These are phyloP conservation scores for Leuciscus waleckii DNA, from an alignment of 2,797 vertebrate species.

Conservation along the genomic window DNA sequence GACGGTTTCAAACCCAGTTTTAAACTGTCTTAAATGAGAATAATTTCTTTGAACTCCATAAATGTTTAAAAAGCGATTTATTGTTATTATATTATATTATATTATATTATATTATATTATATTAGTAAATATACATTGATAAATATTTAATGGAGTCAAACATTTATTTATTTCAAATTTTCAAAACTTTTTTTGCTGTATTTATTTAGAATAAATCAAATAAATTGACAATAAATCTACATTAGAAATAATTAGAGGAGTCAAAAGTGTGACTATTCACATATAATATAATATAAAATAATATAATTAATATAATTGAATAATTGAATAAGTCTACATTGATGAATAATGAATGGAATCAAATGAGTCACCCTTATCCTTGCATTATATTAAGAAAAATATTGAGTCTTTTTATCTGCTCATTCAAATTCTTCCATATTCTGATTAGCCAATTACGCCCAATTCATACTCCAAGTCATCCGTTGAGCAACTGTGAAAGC, in stretches of 20 bases:
- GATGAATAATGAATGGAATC: neutral
- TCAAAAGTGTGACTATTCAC: neutral
- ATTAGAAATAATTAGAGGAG: neutral
- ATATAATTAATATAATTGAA: neutral
- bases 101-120: neutral
- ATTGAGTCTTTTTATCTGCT: constrained; percentile 17
- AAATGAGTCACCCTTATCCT: neutral
- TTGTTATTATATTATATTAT: neutral
- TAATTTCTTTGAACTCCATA: neutral
- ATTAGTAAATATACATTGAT: neutral
- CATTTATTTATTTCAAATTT: neutral
- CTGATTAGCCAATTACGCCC: constrained; percentile 31
- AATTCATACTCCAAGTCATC: constrained; percentile 39
- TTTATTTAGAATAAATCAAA: neutral
- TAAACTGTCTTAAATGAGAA: neutral
- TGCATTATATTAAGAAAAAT: neutral
- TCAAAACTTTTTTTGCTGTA: neutral
- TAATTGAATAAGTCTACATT: neutral
- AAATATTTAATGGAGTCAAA: neutral
- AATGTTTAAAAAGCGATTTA: neutral
- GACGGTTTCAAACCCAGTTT: neutral
- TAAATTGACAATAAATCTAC: neutral
- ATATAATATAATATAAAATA: neutral
- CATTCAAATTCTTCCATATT: constrained; percentile 21
- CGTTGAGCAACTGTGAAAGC: constrained; percentile 14